Evolutionary conservation across 2,888 invertebrate genomes (phyloP).

Genomic region (Lissocephala sabroskyi): DNA sequence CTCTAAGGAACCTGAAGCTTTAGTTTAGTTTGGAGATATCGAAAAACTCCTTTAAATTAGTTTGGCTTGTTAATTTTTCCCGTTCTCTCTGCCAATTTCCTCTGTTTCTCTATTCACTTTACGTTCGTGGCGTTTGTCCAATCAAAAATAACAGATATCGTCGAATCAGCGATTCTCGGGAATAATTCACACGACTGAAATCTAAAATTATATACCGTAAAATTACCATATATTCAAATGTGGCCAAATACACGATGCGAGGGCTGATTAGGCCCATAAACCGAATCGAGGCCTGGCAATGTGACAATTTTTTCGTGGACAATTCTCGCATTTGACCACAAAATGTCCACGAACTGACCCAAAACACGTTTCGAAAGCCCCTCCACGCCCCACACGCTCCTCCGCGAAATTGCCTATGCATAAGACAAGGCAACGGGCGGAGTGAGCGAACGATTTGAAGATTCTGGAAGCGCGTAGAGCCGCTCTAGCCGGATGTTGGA

Average conservation of each 20-base stretch:
- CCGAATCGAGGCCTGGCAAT: not conserved
- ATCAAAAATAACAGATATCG: no score
- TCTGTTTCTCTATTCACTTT: no score
- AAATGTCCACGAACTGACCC: constrained; percentile 10
- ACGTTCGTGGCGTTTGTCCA: no score
- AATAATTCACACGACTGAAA: constrained; percentile 30
- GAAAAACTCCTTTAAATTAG: no score
- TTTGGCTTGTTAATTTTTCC: no score
- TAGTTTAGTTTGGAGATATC: no score
- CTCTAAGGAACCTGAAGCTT: no score
- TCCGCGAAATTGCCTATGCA: constrained; percentile 46
- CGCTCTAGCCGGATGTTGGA: constrained; percentile 39
- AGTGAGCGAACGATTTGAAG: constrained; percentile 27
- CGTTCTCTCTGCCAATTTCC: no score
- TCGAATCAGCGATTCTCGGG: constrained; percentile 28
- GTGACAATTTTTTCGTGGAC: not conserved
- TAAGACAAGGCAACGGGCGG: constrained; percentile 26
- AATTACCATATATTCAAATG: constrained; percentile 33
- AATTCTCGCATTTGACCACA: constrained; percentile 1
- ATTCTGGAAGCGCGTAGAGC: constrained; percentile 40
- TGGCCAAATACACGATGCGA: constrained; percentile 26
- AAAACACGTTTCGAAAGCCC: constrained; percentile 50
- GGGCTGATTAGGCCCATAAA: constrained; percentile 30
- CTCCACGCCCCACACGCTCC: no score
- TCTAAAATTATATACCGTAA: not conserved